Base-by-base conservation (phyloP, 1,140 invertebrate genomes). In the Phocides pigmalion region DNA sequence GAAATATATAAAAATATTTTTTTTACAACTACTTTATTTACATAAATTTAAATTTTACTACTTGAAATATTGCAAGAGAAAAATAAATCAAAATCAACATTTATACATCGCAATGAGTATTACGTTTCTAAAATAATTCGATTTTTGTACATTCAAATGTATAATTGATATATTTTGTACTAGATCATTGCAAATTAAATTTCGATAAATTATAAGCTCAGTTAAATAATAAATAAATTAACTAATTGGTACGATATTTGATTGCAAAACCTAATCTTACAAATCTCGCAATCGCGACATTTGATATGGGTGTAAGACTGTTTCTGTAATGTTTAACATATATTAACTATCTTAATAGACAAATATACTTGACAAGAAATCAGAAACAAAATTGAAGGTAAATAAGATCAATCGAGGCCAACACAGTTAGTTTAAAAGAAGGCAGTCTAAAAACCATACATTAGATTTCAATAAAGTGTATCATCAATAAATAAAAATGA, bases 61-160 rank as follows among this genome's bases (percentile, higher is more conserved):
- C 20, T 22, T 66, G 44, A 69, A 72, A 59, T 35, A 50, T 42
- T 47, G 53, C 49, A 59, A 41, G 11, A 64, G 64, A 70, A 66
- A 64, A 42, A 46, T 64, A 68, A 74, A 32, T 51, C 58, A 53
- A 74, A n/a, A 67, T 72, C 66, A 54, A 51, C 47, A 17, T 39
- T 59, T 49, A 64, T 50, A 64, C 63, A 69, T 70, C 54, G 47
- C 64, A 75, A 71, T 69, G 73, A 81, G 66, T 79, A 77, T 81
- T 59, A 37, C 3, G 17, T 20, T 47, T 76, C 44, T 62, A 73
- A 28, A 54, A 63, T 61, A 58, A 63, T 53, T 2, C 0, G n/a
- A 35, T 35, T 70, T 85, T 83, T 86, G 81, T 81, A 86, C 80
- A 79, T 75, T 72, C 39, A 80, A 84, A 81, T 74, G 80, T 75